Percentiles rank a stretch among this genome's conserved stretches.
phyloP scores from a whole-genome alignment of 2,888 invertebrate species.

The Trachelus troglodyta region DNA sequence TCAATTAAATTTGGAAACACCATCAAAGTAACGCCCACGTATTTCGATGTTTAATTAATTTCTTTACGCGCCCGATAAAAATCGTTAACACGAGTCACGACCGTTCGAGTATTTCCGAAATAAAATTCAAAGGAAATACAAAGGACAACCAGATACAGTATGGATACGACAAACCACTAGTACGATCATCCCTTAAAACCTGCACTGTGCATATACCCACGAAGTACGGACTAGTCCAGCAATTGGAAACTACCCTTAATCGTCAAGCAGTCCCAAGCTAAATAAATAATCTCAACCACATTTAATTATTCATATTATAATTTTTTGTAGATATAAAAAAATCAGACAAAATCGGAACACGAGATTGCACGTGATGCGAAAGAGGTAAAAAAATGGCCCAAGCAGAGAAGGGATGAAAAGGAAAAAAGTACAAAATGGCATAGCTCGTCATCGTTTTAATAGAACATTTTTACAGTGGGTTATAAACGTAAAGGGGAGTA shows the following conservation, averaged over 20 bases:
- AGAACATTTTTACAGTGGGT: slow-evolving; percentile 39
- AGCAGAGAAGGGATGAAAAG: background rate
- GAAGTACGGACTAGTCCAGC: background rate
- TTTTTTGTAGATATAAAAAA: background rate
- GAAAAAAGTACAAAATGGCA: background rate
- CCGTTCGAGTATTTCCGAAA: background rate
- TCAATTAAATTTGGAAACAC: background rate
- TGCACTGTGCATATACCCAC: background rate
- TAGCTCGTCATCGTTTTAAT: slow-evolving; percentile 25
- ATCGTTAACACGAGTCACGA: background rate
- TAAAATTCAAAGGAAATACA: background rate
- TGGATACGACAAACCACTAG: background rate
- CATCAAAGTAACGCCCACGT: background rate
- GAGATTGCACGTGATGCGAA: background rate
- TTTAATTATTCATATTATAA: background rate
- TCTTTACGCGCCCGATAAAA: background rate
- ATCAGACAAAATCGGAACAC: background rate
- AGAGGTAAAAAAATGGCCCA: background rate
- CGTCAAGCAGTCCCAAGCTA: background rate
- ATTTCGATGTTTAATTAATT: background rate
- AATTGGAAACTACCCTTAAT: background rate
- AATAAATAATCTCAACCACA: background rate
- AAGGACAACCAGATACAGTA: background rate
- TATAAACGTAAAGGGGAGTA: slow-evolving; percentile 28
- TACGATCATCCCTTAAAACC: background rate